Evolutionary conservation across 2,888 invertebrate genomes (phyloP), one percentile per base, ranked within the genome.

Genomic region (Meandrusa payeni): DNA sequence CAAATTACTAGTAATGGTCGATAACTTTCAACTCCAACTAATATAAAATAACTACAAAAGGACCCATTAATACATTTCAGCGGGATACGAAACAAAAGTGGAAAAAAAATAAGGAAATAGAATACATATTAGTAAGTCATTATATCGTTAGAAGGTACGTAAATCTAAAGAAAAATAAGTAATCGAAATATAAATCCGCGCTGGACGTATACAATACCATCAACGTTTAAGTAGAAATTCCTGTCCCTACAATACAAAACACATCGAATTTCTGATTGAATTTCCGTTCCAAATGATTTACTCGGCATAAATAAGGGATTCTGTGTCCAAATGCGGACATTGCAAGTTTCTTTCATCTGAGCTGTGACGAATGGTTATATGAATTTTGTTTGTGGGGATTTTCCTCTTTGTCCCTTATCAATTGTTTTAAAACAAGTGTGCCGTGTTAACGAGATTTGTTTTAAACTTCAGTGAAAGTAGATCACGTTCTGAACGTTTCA

Each of bases 221-320:
- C 29, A 3, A 11, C 31, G 20, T 41, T 34, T 37, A 31, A 36
- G 28, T 36, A 37, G 15, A 37, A 41, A 45, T 29, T 34, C 27
- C 13, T 26, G 36, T 31, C 41, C 20, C 15, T 15, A 37, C 37
- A 41, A 45, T 39, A 48, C 38, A 38, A 48, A 48, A 48, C 60
- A 57, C 62, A 58, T 59, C 57, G 57, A 63, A 64, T 55, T 59
- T 57, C 61, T 68, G 71, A 80, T 79, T 76, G 71, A 78, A 78
- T 77, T 76, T 74, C 69, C 58, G 59, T 68, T 65, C 61, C 66
- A 61, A 63, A 69, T 78, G 77, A 76, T 79, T 74, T 76, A 70
- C 36, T 42, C 58, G 60, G 56, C 65, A 70, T 74, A 73, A 73
- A 77, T 72, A 73, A 59, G 59, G 65, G 64, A 66, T 61, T 55